These are phyloP conservation scores for Isurus oxyrinchus DNA, from an alignment of 2,113 vertebrate genomes.

Conservation along the genomic window DNA sequence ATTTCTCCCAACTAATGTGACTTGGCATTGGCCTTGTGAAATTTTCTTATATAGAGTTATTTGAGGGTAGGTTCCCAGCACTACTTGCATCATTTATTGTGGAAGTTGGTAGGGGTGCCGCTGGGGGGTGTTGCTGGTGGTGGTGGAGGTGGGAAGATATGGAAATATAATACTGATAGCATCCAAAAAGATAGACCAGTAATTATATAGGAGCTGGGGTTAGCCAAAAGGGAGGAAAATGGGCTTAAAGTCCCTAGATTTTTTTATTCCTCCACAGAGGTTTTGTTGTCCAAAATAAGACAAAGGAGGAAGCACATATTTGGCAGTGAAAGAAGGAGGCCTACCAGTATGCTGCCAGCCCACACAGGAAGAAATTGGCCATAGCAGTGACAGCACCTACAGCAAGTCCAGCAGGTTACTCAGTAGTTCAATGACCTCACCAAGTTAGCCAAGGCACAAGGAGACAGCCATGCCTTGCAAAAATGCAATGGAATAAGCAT, in stretches of 20 bases:
- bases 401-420: neutral
- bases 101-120: too few relatives aligned
- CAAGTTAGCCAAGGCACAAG: neutral
- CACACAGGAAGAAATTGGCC: neutral
- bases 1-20: neutral
- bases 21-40: neutral
- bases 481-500: neutral
- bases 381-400: neutral
- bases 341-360: neutral
- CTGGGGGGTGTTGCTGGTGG: neutral
- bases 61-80: neutral
- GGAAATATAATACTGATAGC: neutral
- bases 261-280: neutral
- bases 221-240: neutral
- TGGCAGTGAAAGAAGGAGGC: neutral
- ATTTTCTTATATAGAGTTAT: neutral
- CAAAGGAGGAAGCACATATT: neutral
- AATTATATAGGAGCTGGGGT: neutral
- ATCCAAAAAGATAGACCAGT: neutral
- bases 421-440: neutral
- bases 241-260: neutral
- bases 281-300: neutral
- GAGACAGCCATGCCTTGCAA: neutral
- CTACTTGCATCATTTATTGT: neutral
- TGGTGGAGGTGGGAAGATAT: neutral